Percentiles rank a stretch among this genome's conserved stretches.
Conservation (phyloP, 2,113 vertebrate genomes). For the Syngnathus floridae region DNA sequence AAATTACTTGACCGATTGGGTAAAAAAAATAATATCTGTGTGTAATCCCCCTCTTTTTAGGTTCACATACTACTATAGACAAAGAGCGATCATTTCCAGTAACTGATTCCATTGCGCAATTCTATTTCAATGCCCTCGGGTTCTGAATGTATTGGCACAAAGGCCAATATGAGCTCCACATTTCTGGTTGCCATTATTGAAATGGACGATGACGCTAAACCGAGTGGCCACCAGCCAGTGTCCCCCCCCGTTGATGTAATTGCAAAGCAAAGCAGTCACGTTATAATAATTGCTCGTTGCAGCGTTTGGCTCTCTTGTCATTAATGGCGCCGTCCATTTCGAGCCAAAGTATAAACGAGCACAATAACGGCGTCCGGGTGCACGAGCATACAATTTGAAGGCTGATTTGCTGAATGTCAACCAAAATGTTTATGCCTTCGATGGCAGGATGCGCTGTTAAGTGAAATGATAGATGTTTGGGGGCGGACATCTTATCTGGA, state of each 20-base stretch:
- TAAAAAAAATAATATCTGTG: no score
- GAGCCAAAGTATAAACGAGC: background rate
- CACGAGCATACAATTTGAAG: background rate
- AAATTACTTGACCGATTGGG: no score
- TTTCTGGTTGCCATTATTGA: background rate
- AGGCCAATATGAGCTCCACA: background rate
- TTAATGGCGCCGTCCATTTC: background rate
- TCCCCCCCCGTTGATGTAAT: background rate
- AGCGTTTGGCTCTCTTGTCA: background rate
- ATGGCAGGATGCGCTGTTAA: background rate
- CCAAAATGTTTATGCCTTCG: background rate
- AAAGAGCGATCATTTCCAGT: no score
- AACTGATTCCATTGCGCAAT: background rate
- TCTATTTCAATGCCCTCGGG: background rate
- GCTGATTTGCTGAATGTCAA: background rate
- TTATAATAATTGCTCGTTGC: slow-evolving; percentile 1
- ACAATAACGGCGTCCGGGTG: background rate
- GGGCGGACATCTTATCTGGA: slow-evolving; percentile 23
- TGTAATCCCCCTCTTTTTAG: no score
- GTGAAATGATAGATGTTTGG: slow-evolving; percentile 6
- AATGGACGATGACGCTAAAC: background rate
- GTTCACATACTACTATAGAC: background rate
- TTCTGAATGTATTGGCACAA: background rate
- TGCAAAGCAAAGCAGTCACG: background rate
- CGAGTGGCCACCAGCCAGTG: background rate